Percentiles rank a stretch among this genome's conserved stretches.
phyloP scores from a whole-genome alignment of 2,113 vertebrate genomes.

The Bambusicola thoracicus region DNA sequence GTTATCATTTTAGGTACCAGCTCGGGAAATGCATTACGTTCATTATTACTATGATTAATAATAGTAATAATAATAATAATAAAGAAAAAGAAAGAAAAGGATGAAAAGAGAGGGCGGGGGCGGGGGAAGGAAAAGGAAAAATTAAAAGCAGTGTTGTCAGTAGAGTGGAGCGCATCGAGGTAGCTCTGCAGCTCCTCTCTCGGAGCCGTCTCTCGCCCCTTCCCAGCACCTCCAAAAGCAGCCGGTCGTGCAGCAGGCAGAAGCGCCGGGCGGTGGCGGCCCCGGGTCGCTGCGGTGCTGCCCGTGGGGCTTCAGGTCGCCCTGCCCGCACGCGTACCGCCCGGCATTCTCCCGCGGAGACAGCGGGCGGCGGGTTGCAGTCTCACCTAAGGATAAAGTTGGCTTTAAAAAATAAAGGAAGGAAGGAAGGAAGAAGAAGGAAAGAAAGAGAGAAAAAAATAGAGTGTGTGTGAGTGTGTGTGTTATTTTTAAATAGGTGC shows the following conservation, averaged over 20 bases:
- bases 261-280: neutral
- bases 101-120: too few species aligned
- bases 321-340: neutral
- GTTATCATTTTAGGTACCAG: neutral
- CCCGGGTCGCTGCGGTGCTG: neutral
- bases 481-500: neutral
- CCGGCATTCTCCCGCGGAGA: neutral
- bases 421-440: too few species aligned
- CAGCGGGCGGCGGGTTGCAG: neutral
- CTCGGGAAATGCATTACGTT: neutral
- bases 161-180: accelerated
- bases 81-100: too few species aligned
- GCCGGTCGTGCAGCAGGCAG: neutral
- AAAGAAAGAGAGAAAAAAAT: too few species aligned
- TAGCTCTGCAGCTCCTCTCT: neutral
- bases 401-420: neutral
- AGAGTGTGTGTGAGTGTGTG: too few species aligned
- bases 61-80: too few species aligned
- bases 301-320: neutral
- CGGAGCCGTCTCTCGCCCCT: neutral
- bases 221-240: neutral
- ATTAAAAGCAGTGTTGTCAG: neutral
- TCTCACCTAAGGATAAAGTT: neutral
- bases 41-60: too few species aligned
- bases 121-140: neutral